A percentile compares a stretch with the other conserved stretches of the same genome.
Evolutionary conservation across 2,888 invertebrate species (phyloP).

Genomic region (Terebella lapidaria): DNA sequence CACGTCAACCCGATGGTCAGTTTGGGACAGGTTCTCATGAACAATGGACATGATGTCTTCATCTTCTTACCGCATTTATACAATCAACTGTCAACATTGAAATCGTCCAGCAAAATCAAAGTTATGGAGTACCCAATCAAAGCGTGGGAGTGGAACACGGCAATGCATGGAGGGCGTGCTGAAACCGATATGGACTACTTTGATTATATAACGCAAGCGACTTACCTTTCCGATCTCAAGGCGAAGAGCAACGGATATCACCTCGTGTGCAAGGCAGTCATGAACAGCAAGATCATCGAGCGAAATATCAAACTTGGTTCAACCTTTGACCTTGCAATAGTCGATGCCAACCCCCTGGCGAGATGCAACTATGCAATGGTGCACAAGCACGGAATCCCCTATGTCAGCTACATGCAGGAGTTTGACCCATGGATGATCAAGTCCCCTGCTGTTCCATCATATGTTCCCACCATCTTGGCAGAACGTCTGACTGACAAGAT

Average conservation of each 20-base stretch:
- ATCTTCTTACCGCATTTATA: neutral
- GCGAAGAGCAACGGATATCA: neutral
- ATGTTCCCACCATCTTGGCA: constrained; percentile 6
- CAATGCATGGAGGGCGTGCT: neutral
- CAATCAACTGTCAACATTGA: neutral
- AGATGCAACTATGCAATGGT: constrained; percentile 13
- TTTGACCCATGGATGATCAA: constrained; percentile 19
- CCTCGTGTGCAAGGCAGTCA: neutral
- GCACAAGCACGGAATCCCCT: constrained; percentile 16
- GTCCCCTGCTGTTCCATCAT: constrained; percentile 17
- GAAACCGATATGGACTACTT: neutral
- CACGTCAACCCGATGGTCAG: neutral
- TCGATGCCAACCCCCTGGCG: constrained; percentile 11
- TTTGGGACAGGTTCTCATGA: neutral
- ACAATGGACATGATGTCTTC: neutral
- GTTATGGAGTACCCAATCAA: neutral
- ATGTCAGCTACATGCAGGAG: constrained; percentile 5
- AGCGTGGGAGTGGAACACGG: neutral
- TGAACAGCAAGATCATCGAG: neutral
- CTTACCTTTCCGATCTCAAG: neutral
- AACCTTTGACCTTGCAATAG: constrained; percentile 10
- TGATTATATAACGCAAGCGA: neutral
- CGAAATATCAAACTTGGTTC: neutral
- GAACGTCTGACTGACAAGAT: constrained; percentile 8
- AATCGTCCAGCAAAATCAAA: neutral